Base-by-base conservation (phyloP, 2,113 vertebrate genomes). In the Aix galericulata region DNA sequence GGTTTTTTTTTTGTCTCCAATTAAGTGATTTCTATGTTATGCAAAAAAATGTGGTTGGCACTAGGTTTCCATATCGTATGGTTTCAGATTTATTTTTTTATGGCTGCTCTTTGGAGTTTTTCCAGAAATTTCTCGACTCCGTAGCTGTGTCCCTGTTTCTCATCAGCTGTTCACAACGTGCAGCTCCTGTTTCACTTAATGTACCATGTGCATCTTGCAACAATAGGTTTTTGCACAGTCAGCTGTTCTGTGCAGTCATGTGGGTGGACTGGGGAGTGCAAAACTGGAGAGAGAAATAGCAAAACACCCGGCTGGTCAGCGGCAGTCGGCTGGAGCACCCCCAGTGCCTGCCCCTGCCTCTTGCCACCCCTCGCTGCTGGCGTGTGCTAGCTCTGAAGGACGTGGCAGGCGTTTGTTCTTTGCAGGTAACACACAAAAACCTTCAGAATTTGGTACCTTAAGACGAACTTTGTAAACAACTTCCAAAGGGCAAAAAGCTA, bases 1-100 rank as follows among this genome's bases (percentile, higher is more conserved):
- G 75, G 78, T 89, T 34, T 89, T 78, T 89, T 78, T 52, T 46
- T 32, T 17, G 34, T 17, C 69, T 76, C 82, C 88, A 92, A 66
- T 95, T 84, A 88, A 93, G 60, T 44, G 69, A 71, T 89, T 91
- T 50, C 63, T 58, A 44, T 72, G 71, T 83, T 21, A 22, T 23
- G 48, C 7, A 3, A 80, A 94, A 94, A 88, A 74, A 44, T 38
- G 20, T 23, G 69, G 16, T 69, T 82, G 90, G 81, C 84, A 75
- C 7, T 72, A 36, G 32, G 27, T 84, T 93, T 92, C 59, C 73
- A 50, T 44, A 1, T 89, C 58, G 4, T 83, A 34, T 36, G 44
- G 88, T 11, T 68, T 44, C 36, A 9, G 55, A 17, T 74, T 15
- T 29, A 40, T 66, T 40, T 40, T 86, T 72, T 56, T n/a, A 8